A percentile compares a stretch with the other conserved stretches of the same genome.
Evolutionary conservation across 2,888 invertebrate species (phyloP).

Genomic region (Chromoteleia sp.): DNA sequence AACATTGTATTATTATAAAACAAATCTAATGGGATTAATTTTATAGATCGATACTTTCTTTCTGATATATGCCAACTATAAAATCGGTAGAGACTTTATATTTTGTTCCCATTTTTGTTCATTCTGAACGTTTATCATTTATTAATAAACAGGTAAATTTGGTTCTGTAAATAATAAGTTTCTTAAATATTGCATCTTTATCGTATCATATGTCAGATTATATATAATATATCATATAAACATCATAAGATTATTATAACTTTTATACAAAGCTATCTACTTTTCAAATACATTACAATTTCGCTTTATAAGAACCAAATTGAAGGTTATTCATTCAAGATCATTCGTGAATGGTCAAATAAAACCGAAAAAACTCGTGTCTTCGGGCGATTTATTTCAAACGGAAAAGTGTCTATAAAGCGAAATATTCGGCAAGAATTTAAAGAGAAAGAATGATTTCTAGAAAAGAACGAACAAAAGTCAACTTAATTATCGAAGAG

Average conservation of each 20-base stretch:
- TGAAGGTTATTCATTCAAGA: too few species aligned
- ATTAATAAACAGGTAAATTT: too few species aligned
- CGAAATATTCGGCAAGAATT: constrained; percentile 7
- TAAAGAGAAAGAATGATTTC: constrained; percentile 3
- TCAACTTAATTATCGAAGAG: constrained; percentile 16
- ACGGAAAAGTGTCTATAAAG: neutral
- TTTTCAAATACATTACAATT: too few species aligned
- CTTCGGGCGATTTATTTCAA: constrained; percentile 3
- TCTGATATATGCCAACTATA: neutral
- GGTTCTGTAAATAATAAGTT: too few species aligned
- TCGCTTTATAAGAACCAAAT: too few species aligned
- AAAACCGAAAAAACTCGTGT: neutral
- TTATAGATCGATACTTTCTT: neutral
- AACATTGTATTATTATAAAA: constrained; percentile 16
- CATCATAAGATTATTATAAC: too few species aligned
- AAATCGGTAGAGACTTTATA: neutral
- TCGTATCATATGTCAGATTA: too few species aligned
- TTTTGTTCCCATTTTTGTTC: constrained; percentile 3
- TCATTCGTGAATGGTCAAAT: neutral
- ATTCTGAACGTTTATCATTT: too few species aligned
- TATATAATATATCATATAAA: too few species aligned
- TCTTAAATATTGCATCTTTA: too few species aligned
- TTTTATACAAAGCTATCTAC: too few species aligned
- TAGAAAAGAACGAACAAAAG: constrained; percentile 19
- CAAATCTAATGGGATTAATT: constrained; percentile 7